Base-by-base conservation (phyloP, 2,113 vertebrate species). In the Copsychus sechellarum region DNA sequence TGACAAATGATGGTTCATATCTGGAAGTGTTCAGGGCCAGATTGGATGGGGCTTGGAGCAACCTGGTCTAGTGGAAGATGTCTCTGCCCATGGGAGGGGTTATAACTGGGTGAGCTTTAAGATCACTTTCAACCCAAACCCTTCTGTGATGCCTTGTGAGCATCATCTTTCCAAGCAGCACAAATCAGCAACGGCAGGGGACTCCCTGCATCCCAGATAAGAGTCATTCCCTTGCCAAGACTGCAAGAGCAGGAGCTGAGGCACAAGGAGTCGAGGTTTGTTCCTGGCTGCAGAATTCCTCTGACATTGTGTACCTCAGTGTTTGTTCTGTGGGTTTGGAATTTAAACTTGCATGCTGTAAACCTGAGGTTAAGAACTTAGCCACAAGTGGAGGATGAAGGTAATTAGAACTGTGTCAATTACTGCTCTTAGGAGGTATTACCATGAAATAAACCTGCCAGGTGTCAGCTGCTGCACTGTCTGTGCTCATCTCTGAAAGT, bases 371-470 rank as follows among this genome's bases (percentile, higher is more conserved):
- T 42, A n/a, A 51, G 29, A 53, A 56, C 25, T 61, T 45, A 51
- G 6, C 62, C 18, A 5, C 9, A 14, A 36, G 21, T 26, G 51
- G 51, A 40, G n/a, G n/a, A 14, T 56, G 47, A 40, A 67, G 48
- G 47, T 40, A 26, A 20, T 76, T 53, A 71, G 60, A 74, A 45
- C 72, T 13, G 16, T 23, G 18, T 28, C 28, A 11, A 4, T 51
- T 48, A 7, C 23, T 51, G 43, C 53, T 5, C 34, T 60, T 25
- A 17, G 18, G 5, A 48, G 45, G 5, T 12, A 40, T 29, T 61
- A 9, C 11, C 16, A 3, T 36, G 36, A 42, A 47, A 42, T 62
- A 74, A 51, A 62, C 25, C 24, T 0, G 0, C 42, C 42, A 7
- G 47, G 23, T 38, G 11, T 48, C 34, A 58, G 34, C 50, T n/a